Evolutionary conservation across 2,797 vertebrate genomes (phyloP).

Genomic region (Molossus alvarezi): DNA sequence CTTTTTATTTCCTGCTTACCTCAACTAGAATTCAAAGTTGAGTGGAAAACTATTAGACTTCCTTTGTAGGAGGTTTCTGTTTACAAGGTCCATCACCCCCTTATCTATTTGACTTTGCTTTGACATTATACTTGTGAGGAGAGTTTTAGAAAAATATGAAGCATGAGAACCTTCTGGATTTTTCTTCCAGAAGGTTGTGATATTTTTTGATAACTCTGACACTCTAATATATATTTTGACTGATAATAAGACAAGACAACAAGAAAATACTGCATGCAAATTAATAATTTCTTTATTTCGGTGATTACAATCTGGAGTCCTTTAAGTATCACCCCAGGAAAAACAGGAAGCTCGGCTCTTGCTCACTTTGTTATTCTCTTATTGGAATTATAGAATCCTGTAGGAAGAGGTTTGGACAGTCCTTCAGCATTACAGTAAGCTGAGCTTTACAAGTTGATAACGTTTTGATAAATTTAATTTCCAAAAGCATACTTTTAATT

Average conservation of each 20-base stretch:
- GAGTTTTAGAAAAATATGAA: not conserved
- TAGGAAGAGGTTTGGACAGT: not conserved
- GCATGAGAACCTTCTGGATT: not conserved
- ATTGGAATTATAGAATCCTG: not conserved
- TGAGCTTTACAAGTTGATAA: not conserved
- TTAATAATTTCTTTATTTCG: not conserved
- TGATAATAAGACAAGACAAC: not conserved
- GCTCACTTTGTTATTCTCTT: not conserved
- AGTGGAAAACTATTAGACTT: not conserved
- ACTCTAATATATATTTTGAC: not conserved
- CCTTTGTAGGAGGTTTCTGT: not conserved
- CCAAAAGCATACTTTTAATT: constrained; percentile 3
- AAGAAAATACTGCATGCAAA: not conserved
- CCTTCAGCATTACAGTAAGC: not conserved
- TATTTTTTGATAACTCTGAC: not conserved
- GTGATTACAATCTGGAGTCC: not conserved
- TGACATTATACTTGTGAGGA: not conserved
- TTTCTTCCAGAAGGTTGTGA: not conserved
- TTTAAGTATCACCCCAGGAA: not conserved
- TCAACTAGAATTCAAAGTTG: not conserved
- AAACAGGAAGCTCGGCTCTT: not conserved
- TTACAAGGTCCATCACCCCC: rapidly evolving
- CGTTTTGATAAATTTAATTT: not conserved
- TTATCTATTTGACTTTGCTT: not conserved
- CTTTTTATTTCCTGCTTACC: not conserved